Base-by-base conservation (phyloP, 2,888 invertebrate species). In the Arrhopalites spinosus region DNA sequence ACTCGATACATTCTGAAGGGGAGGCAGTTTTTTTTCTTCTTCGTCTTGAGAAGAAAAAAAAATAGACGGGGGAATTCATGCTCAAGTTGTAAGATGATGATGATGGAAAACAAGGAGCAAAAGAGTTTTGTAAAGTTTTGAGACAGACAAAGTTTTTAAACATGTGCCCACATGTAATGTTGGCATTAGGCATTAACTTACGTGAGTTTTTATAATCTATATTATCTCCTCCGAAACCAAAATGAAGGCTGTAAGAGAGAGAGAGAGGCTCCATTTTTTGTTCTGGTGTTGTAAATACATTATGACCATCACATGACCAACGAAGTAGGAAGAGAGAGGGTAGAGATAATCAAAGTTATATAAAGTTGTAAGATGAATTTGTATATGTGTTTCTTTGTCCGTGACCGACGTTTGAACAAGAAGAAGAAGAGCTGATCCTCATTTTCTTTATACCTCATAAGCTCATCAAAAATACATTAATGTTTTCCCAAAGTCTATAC, bases 381-480 rank as follows among this genome's bases (percentile, higher is more conserved):
- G 61, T 67, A 66, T 15, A 27, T 29, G 50, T 64, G 70, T 71
- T 73, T 77, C 76, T 78, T 78, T 78, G 79, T 78, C 78, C 78
- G 78, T 79, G 77, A 78, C 79, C 78, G 76, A 77, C 73, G 71
- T 74, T 43, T 47, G 50, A 71, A 50, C 23, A 13, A 17, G 47
- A 45, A 23, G 20, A 43, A n/a, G 67, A 45, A 75, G 76, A 78
- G 78, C 77, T 78, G 78, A 78, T 78, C 64, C 73, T 79, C 80
- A 79, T 81, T 78, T 80, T 79, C 80, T 81, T 81, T 81, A 81
- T 81, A 81, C 79, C 83, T 83, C 83, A 83, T 83, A 81, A 83
- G 81, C 83, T 83, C 83, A 83, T 83, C 83, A 83, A 83, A 83
- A 83, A 83, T 81, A 80, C 83, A 83, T 83, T 83, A 83, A 81